phyloP scores from a whole-genome alignment of 2,797 vertebrate genomes.

The Brachyalestes nurse region DNA sequence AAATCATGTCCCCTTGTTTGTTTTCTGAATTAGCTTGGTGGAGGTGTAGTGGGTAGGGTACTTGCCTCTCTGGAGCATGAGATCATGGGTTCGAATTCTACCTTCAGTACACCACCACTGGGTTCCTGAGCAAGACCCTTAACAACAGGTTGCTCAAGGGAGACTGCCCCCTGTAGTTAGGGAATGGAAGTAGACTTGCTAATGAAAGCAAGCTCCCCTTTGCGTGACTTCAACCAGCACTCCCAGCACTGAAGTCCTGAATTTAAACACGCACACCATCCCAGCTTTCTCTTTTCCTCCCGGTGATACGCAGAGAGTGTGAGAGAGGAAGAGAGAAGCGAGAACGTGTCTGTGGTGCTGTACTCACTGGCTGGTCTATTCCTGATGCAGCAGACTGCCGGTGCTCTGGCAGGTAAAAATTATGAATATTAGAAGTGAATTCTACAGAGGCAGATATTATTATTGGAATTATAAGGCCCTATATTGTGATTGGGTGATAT shows the following conservation, averaged over 20 bases:
- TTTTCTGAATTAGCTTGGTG: neutral
- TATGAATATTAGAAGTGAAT: too few relatives aligned
- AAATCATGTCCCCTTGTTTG: neutral
- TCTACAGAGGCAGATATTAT: too few relatives aligned
- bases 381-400: constrained; percentile 44
- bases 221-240: neutral
- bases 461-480: too few relatives aligned
- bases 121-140: too few relatives aligned
- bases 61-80: too few relatives aligned
- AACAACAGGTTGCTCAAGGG: too few relatives aligned
- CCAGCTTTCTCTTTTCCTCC: neutral
- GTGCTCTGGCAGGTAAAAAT: constrained; percentile 5
- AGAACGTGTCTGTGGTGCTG: constrained; percentile 16
- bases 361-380: constrained; percentile 38
- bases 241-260: neutral
- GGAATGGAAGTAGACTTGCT: neutral
- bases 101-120: too few relatives aligned
- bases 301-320: neutral
- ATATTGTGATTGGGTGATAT: too few relatives aligned
- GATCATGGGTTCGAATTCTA: too few relatives aligned
- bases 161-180: too few relatives aligned
- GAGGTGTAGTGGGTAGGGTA: too few relatives aligned
- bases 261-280: neutral
- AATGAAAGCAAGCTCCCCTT: neutral
- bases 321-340: neutral